Evolutionary conservation across 1,140 invertebrate genomes (phyloP), one percentile per base, ranked within the genome.

Genomic region (Zaprionus tsacasi): DNA sequence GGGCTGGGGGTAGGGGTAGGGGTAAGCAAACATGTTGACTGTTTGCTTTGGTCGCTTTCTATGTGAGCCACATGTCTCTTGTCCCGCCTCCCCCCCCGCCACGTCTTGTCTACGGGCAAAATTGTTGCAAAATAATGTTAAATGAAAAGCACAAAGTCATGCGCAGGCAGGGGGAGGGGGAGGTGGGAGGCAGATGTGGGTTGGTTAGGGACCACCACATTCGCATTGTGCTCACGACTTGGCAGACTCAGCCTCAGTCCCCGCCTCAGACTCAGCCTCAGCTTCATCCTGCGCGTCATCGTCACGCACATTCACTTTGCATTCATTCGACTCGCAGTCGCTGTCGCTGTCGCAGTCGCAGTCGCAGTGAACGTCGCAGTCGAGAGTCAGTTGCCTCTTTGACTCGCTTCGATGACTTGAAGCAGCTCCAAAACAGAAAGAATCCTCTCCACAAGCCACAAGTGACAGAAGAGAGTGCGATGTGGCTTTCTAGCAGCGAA

Each of bases 141-240:
- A 87, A 87, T 87, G 87, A 91, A 91, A 91, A 90, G 82, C 87
- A 82, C 77, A 82, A 76, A 91, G 87, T 91, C 87, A 91, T 91
- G 75, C 68, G 65, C 30, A 45, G 12, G 11, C 10, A 27, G 43
- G 5, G 25, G 33, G 1, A n/a, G 6, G 27, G 11, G 68, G 6
- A 15, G 6, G 2, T 1, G 17, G 10, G 33, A 27, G 5, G 67
- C n/a, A 35, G 40, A 38, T 17, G 27, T 33, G 35, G 21, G 21
- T 21, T 21, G 21, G 21, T 21, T 21, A 21, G 21, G 21, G 45
- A 59, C 56, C 71, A 21, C 64, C 56, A 58, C 50, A 60, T 66
- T 45, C 54, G 61, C 66, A 69, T 70, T 70, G 65, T 68, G 65
- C 60, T 72, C 52, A 69, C 58, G 40, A 69, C 65, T 54, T 69